Evolutionary conservation across 2,797 vertebrate genomes (phyloP), one percentile per base, ranked within the genome.

Genomic region (Enteromius trimaculatus): DNA sequence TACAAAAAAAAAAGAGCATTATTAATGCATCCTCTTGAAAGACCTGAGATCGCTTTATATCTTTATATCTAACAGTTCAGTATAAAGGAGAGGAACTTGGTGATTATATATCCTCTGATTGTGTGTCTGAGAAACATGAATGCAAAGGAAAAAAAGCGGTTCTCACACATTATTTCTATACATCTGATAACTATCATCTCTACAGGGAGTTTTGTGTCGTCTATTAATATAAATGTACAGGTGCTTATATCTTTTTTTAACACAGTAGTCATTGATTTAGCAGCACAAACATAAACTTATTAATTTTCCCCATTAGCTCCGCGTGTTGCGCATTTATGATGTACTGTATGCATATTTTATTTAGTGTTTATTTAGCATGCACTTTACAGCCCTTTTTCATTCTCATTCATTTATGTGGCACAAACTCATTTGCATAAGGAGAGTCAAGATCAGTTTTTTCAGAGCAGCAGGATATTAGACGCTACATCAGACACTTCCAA

Each of bases 1-100:
- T 37, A 70, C 72, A 77, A 37, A 79, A 51, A 37, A 79, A 51
- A 81, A 75, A 81, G 60, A 77, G n/a, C 71, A 58, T 65, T 82
- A 81, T 64, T 72, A 53, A 79, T 76, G 53, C 62, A 65, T 3
- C 5, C 34, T 44, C 19, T 31, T 80, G 58, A 83, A 79, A 49
- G 77, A 74, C 17, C 13, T 1, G 19, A 72, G 80, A 39, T 69
- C 75, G 21, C 31, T 31, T 58, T 71, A 64, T 47, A 71, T 37
- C 31, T 31, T 58, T 71, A 64, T 47, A 71, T 37, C 2, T 75
- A 23, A 64, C 44, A 79, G 68, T 60, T 62, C 66, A 68, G 26
- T 55, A 29, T 44, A 44, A 72, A 9, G 79, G 44, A 55, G 19
- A 84, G 34, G 76, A 75, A 47, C 42, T 51, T 31, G 47, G 74